Percentiles rank a stretch among this genome's conserved stretches.
Conservation (phyloP, 2,888 invertebrate genomes). For the Pseudococcus longispinus region DNA sequence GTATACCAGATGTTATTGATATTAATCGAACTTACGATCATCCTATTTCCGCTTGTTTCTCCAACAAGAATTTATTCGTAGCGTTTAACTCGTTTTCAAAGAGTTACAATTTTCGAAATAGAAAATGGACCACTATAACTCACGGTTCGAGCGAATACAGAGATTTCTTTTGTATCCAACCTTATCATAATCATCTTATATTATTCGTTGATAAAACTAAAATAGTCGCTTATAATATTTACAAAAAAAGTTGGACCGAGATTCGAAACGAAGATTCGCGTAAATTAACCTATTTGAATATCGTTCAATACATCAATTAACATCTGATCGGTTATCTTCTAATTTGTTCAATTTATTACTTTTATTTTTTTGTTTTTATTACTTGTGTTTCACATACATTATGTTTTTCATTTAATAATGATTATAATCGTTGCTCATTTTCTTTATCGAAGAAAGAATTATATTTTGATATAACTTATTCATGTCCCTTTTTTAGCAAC, state of each 20-base stretch:
- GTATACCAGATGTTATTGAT: background rate
- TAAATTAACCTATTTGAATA: background rate
- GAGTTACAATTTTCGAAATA: background rate
- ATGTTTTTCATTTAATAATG: background rate
- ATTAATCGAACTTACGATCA: background rate
- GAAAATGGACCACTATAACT: background rate
- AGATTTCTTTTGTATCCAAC: background rate
- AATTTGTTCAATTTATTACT: too few relatives aligned
- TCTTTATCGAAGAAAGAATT: background rate
- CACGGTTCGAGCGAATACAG: background rate
- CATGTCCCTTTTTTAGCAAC: background rate
- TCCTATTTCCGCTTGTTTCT: background rate
- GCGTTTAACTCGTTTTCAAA: background rate
- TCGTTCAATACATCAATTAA: background rate
- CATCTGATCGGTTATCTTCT: background rate
- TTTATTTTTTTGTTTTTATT: too few relatives aligned
- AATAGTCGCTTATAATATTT: background rate
- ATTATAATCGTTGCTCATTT: background rate
- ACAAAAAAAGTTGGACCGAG: background rate
- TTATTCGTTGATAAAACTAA: background rate
- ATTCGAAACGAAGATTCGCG: background rate
- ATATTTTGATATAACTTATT: background rate
- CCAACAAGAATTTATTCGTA: conserved; percentile 4
- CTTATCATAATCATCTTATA: conserved; percentile 5
- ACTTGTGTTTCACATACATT: background rate